A percentile compares a stretch with the other conserved stretches of the same genome.
Evolutionary conservation across 1,140 invertebrate species (phyloP).

Genomic region (Globodera ellingtonae): DNA sequence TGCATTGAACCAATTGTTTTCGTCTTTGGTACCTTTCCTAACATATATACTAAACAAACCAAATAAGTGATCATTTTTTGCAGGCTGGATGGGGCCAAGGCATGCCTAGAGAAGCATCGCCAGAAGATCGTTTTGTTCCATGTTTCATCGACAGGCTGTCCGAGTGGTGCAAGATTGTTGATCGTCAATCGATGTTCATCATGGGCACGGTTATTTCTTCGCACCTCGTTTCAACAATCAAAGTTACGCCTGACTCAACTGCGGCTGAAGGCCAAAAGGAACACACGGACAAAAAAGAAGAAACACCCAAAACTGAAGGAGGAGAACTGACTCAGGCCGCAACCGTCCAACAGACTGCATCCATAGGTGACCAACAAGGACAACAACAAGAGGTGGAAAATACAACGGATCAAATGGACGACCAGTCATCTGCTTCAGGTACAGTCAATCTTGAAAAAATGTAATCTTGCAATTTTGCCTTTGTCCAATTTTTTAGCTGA

Average conservation of each 20-base stretch:
- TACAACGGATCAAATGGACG: neutral
- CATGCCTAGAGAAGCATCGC: neutral
- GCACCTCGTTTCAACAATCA: slow-evolving; percentile 14
- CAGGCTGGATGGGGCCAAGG: neutral
- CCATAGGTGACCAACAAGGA: neutral
- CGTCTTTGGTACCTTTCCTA: neutral
- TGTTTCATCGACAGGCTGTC: slow-evolving; percentile 47
- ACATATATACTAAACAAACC: neutral
- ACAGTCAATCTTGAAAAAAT: neutral
- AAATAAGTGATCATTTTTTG: neutral
- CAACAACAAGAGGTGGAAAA: neutral
- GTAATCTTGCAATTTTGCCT: no score
- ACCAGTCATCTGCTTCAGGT: neutral
- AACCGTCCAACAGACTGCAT: neutral
- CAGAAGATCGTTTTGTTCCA: slow-evolving; percentile 34
- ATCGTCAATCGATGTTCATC: slow-evolving; percentile 46
- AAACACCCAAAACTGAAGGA: neutral
- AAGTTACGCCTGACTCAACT: slow-evolving; percentile 19
- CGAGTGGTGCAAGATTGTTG: slow-evolving; percentile 43
- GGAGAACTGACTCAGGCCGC: neutral
- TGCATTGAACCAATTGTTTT: slow-evolving; percentile 13
- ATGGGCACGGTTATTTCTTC: slow-evolving; percentile 43
- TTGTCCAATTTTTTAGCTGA: no score
- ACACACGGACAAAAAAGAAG: neutral
- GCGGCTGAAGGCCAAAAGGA: slow-evolving; percentile 23